Evolutionary conservation across 1,140 invertebrate genomes (phyloP).

Genomic region (Centruroides sculpturatus): DNA sequence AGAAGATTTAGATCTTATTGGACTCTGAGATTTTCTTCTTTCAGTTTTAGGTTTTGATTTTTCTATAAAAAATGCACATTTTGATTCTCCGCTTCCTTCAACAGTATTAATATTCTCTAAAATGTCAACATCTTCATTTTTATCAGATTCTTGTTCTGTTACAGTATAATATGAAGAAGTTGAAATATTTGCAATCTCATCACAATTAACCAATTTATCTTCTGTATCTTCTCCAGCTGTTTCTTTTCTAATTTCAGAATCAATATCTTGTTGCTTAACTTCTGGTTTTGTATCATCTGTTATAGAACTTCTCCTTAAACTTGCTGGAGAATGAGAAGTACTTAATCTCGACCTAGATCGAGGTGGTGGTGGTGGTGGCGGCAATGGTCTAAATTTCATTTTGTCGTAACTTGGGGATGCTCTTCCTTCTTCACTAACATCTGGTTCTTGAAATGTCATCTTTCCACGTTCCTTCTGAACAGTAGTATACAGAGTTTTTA

Average conservation of each 20-base stretch:
- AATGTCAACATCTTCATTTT: neutral
- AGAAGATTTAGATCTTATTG: no score
- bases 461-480: slow-evolving; percentile 5
- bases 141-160: neutral
- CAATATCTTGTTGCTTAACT: neutral
- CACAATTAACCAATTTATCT: neutral
- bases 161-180: neutral
- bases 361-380: slow-evolving; percentile 11
- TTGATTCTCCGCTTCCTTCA: neutral
- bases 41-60: slow-evolving; percentile 3
- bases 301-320: slow-evolving; percentile 1
- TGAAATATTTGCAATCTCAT: neutral
- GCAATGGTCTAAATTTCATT: slow-evolving; percentile 5
- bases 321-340: neutral
- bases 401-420: slow-evolving; percentile 2
- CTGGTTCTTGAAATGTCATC: neutral
- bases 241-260: neutral
- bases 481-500: slow-evolving; percentile 9
- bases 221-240: neutral
- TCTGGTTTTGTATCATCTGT: neutral
- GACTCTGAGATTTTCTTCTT: slow-evolving; percentile 1
- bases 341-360: slow-evolving; percentile 5
- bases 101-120: neutral
- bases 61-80: neutral
- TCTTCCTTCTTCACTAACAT: neutral